These are phyloP conservation scores for Crematogaster levior DNA, from an alignment of 2,888 invertebrate genomes.

Conservation along the genomic window DNA sequence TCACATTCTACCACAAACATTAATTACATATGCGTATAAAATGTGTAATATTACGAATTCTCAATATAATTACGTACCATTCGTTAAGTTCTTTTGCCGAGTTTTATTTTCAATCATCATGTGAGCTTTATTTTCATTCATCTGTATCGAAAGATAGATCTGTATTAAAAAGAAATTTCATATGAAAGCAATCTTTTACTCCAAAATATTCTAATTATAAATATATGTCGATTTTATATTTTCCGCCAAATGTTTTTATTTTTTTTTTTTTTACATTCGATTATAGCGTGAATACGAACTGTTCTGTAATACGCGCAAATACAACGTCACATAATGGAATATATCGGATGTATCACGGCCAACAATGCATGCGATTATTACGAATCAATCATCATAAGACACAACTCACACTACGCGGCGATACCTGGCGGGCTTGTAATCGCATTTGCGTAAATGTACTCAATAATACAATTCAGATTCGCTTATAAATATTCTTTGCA, in stretches of 20 bases:
- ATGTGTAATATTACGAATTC: neutral
- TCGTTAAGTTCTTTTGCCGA: neutral
- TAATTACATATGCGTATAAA: neutral
- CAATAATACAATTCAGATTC: neutral
- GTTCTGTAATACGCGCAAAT: neutral
- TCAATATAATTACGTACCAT: neutral
- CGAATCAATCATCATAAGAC: constrained; percentile 1
- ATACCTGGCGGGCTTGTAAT: neutral
- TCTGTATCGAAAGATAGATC: no score
- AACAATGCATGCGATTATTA: neutral
- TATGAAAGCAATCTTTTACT: neutral
- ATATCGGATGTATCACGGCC: neutral
- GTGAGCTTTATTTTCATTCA: no score
- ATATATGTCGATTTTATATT: neutral
- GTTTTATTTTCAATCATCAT: neutral
- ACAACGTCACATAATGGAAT: neutral
- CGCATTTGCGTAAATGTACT: neutral
- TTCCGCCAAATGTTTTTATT: neutral
- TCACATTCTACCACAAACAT: neutral
- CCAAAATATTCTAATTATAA: neutral
- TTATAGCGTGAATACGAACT: neutral
- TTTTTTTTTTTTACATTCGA: neutral
- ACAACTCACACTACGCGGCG: neutral
- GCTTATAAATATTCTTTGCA: neutral
- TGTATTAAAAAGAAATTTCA: neutral